Evolutionary conservation across 2,888 invertebrate species (phyloP), one percentile per base, ranked within the genome.

Genomic region (Lobophora halterata): DNA sequence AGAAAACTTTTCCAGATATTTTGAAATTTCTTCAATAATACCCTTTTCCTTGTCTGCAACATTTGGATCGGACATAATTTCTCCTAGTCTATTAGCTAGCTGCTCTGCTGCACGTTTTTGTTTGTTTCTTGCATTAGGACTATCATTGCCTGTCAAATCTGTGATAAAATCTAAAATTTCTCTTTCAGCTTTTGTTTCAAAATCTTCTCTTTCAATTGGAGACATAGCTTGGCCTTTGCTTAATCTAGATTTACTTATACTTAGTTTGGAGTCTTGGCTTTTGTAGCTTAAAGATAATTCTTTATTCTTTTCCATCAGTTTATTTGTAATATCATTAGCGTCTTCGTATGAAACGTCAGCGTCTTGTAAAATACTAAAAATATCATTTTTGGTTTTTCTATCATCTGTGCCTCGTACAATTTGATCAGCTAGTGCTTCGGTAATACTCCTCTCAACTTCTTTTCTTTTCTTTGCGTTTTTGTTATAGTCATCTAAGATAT

Each of bases 101-200:
- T 39, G 29, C 3, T 23, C 39, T 26, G 46, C 46, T 1, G 46
- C 34, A 14, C 30, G 28, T 11, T 44, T 36, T 18, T 41, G 54
- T 23, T 49, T 43, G 1, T 37, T 36, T 27, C 13, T 43, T 3
- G 40, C 7, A 5, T 44, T 14, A 3, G 36, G 7, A 13, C 37
- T 18, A 17, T 34, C 33, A 12, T 55, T 25, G 8, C 40, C 24
- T 1, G 39, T 38, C 2, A 55, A 19, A 10, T 54, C 37, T 16
- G 49, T 27, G n/a, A 58, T 45, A 5, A 52, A 59, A 12, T 59
- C 46, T 6, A 48, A 34, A 9, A 58, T 47, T 7, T 45, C 49
- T 25, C 23, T 43, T 18, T 50, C 27, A 23, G 46, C 46, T 9
- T 23, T 42, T 17, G 47, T 17, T 43, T 49, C 31, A 24, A 51